Conservation (phyloP, 2,797 vertebrate genomes). For the Taeniopygia guttata region DNA sequence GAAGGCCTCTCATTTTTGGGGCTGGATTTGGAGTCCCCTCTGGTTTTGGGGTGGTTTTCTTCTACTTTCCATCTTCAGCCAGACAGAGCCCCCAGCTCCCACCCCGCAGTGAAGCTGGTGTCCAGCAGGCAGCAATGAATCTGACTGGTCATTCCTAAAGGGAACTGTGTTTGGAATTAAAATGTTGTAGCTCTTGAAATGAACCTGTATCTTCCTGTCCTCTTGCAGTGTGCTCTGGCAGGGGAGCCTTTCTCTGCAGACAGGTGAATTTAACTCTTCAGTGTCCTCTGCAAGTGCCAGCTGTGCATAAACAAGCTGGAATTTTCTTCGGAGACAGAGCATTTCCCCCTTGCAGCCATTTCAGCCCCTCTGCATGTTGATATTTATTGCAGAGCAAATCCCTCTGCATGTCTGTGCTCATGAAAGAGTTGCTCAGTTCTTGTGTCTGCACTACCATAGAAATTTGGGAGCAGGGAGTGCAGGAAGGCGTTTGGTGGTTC, state of each 20-base stretch:
- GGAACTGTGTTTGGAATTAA: fast-evolving
- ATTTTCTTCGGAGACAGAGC: neutral
- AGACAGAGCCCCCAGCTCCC: neutral
- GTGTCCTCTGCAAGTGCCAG: neutral
- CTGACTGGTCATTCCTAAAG: fast-evolving
- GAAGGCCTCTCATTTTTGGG: neutral
- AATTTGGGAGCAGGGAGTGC: neutral
- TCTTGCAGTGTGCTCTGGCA: neutral
- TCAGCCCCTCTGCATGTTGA: fast-evolving
- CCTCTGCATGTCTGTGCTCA: fast-evolving
- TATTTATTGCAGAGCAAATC: neutral
- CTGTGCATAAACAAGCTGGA: neutral
- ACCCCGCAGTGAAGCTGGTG: fast-evolving
- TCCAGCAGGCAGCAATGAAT: neutral
- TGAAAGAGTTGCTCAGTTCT: fast-evolving
- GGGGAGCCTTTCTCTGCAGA: neutral
- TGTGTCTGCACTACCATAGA: fast-evolving
- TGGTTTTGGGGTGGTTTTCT: neutral
- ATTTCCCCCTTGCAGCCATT: neutral
- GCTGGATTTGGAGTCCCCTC: neutral
- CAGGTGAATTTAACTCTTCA: neutral
- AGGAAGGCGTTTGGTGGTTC: neutral
- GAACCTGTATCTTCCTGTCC: neutral
- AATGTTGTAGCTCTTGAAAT: neutral
- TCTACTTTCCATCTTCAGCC: neutral